Evolutionary conservation across 2,888 invertebrate species (phyloP), one percentile per base, ranked within the genome.

Genomic region (Brenthis daphne): DNA sequence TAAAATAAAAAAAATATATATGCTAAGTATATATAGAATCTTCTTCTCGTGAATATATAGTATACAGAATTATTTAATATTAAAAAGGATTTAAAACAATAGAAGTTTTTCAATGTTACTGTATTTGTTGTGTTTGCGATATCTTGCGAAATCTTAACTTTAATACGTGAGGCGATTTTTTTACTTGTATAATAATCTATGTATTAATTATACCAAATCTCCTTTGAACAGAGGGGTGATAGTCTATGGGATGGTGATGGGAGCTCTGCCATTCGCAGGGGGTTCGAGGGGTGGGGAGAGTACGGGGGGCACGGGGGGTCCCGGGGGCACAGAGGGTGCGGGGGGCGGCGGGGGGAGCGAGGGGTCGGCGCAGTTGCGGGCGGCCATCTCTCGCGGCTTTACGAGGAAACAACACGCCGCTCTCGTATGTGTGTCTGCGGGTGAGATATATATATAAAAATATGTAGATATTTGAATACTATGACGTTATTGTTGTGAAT

Each of bases 171-270:
- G 8, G 24, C 8, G 24, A 56, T 50, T 12, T 33, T 51, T 29
- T 37, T 8, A 3, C 16, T 16, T 53, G 16, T 53, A 53, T 16
- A 3, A 6, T 16, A 3, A 6, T 53, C n/a, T 14, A 16, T 37
- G 6, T 37, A 37, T 43, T 43, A 43, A 43, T 43, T 43, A 43
- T 43, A 43, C 11, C 1, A 43, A 43, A 43, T 56, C 6, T 29
- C 33, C 3, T 47, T 67, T 75, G 77, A 73, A 16, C 88, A 96
- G 96, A 74, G 96, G 96, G 50, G 95, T 96, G 76, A 95, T 96
- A 71, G 92, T 96, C 73, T 96, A 96, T 88, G 96, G 95, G 60
- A 96, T 96, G 96, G 94, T 95, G 79, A 93, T 95, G 24, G 96
- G 96, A 11, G 94, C 94, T 68, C 89, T 96, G 76, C 96, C 96